phyloP scores from a whole-genome alignment of 2,797 vertebrate species.

The Paratrypauchen microcephalus region DNA sequence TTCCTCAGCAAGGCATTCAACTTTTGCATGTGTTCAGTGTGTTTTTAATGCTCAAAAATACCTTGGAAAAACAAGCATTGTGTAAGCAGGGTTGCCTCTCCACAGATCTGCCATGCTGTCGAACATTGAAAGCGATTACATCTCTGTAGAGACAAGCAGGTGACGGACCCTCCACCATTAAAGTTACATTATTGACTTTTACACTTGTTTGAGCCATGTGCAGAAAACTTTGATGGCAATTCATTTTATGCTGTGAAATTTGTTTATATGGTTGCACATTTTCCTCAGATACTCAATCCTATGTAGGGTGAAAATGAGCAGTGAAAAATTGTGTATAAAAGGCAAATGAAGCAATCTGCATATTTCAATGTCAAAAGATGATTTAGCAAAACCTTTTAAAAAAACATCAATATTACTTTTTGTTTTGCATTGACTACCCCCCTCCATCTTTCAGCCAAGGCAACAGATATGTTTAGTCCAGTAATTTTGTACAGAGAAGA shows the following conservation, averaged over 20 bases:
- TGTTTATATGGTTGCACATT: neutral
- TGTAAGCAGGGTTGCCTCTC: neutral
- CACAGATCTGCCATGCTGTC: neutral
- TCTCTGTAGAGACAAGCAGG: neutral
- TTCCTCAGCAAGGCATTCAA: neutral
- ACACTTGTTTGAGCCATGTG: neutral
- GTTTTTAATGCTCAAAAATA: neutral
- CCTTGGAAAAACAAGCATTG: neutral
- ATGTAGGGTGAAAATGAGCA: neutral
- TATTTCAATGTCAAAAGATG: constrained; percentile 21
- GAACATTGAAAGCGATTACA: neutral
- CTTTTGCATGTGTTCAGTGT: neutral
- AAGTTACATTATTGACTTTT: neutral
- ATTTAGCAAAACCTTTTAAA: constrained; percentile 43
- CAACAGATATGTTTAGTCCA: neutral
- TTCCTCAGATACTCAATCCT: neutral
- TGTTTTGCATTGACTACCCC: constrained; percentile 20
- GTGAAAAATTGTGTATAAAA: constrained; percentile 2
- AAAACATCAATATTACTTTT: constrained; percentile 23
- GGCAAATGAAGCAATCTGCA: neutral
- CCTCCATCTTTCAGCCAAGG: constrained; percentile 32
- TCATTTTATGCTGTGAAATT: neutral
- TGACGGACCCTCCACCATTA: too few relatives aligned
- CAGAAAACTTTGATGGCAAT: neutral
- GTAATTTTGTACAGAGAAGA: constrained; percentile 22